Evolutionary conservation across 2,888 invertebrate genomes (phyloP).

Genomic region (Microctonus brassicae): DNA sequence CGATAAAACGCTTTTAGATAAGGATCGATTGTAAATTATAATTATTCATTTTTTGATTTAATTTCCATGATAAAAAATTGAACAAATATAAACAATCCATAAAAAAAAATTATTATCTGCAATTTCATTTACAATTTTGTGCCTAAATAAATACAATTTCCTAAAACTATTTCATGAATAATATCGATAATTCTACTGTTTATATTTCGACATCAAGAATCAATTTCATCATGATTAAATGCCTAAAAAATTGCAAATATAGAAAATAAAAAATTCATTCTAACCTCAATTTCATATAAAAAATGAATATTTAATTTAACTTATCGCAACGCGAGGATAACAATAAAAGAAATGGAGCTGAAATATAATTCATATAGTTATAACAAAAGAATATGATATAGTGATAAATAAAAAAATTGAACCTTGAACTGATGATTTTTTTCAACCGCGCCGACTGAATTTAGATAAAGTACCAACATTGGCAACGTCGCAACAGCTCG

Average conservation of each 20-base stretch:
- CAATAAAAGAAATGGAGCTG: slow-evolving; percentile 12
- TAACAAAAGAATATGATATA: neutral
- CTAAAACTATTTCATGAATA: no score
- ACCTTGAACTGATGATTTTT: slow-evolving; percentile 32
- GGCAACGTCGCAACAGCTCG: slow-evolving; percentile 49
- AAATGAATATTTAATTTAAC: no score
- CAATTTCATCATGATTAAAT: no score
- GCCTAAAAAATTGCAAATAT: no score
- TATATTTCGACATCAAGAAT: no score
- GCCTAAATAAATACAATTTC: no score
- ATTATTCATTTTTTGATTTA: neutral
- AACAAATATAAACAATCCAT: no score
- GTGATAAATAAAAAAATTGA: slow-evolving; percentile 21
- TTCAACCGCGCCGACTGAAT: slow-evolving; percentile 13
- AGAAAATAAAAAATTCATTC: neutral
- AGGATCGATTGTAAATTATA: neutral
- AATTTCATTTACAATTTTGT: no score
- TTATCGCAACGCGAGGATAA: no score
- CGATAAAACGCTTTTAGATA: neutral
- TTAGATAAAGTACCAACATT: slow-evolving; percentile 11
- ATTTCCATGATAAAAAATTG: neutral
- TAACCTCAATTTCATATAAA: no score
- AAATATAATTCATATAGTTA: neutral
- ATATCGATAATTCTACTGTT: no score
- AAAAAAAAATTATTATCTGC: no score